Evolutionary conservation across 2,888 invertebrate genomes (phyloP), one percentile per base, ranked within the genome.

Genomic region (Drosophila eohydei): DNA sequence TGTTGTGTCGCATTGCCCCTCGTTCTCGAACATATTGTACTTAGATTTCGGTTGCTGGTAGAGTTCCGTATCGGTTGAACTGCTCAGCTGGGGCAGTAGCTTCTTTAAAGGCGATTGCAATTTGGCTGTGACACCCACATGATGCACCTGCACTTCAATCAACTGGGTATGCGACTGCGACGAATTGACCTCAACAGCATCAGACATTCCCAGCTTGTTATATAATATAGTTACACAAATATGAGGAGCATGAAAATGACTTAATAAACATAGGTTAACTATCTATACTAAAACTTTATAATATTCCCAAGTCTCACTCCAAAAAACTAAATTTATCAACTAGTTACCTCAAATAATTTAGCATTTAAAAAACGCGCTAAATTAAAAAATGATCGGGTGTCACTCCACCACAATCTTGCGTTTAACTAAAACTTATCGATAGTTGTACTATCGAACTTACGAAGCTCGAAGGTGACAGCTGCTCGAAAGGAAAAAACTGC

Each of bases 101-200:
- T 80, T 82, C 48, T 88, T 90, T 11, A 92, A 46, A 0, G 92
- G 92, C 0, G 92, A 92, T 28, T 89, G 81, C 56, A 92, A 28
- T 56, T 91, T 91, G 21, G 92, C 92, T 11, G 92, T 92, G 0
- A 92, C 92, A 2, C 92, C 92, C 21, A 92, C 92, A 75, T 92
- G 91, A 12, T 91, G 87, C 6, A 91, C 90, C 51, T 90, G 83
- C 12, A 91, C 90, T 62, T 91, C 84, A 58, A 91, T 91, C 26
- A 91, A 80, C 50, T 91, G 88, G 4, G 91, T 85, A 48, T 90
- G 84, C 2, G 91, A 91, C 60, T 84, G 85, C 26, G 77, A 66
- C 41, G 66, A 70, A 21, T 66, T 74, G 0, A 59, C 44, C 52
- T 89, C 91, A 26, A 79, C 84, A n/a, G 79, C 69, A n/a, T 91